These are phyloP conservation scores for Hydroisotoma schaefferi DNA, from an alignment of 2,888 invertebrate genomes.

Conservation along the genomic window DNA sequence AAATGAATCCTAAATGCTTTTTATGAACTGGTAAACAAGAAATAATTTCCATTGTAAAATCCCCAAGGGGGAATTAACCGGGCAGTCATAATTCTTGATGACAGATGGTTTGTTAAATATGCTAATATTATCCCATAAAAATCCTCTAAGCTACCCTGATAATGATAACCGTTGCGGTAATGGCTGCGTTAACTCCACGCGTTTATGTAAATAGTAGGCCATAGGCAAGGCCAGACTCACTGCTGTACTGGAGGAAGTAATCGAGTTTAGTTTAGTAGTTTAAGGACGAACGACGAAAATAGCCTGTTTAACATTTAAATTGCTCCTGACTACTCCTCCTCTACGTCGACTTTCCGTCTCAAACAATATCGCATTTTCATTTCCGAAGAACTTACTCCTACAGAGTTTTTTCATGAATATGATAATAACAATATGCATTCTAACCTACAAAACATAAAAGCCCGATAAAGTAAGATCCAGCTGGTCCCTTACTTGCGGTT, in stretches of 20 bases:
- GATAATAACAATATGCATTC: no score
- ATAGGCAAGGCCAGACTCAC: no score
- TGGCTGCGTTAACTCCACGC: conserved; percentile 3
- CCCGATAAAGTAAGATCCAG: not conserved
- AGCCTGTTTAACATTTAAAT: conserved; percentile 19
- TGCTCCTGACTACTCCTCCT: not conserved
- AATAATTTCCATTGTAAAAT: not conserved
- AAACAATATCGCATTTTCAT: not conserved
- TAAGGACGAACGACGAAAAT: conserved; percentile 4
- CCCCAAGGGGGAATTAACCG: not conserved
- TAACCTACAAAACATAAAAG: no score
- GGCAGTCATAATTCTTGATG: conserved; percentile 4
- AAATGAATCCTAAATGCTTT: not conserved
- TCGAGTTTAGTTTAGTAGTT: no score
- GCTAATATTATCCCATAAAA: conserved; percentile 12
- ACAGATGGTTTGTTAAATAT: conserved; percentile 17
- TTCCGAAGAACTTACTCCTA: no score
- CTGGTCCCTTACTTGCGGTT: not conserved
- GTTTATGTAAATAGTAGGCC: conserved; percentile 10
- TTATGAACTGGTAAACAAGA: not conserved
- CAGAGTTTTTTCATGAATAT: no score
- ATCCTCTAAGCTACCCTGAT: conserved; percentile 6
- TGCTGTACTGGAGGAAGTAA: no score
- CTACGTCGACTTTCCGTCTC: not conserved
- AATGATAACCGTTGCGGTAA: conserved; percentile 8